Evolutionary conservation across 35 echinoderm and acorn worm species (phyloP).

Genomic region (Strongylocentrotus purpuratus): DNA sequence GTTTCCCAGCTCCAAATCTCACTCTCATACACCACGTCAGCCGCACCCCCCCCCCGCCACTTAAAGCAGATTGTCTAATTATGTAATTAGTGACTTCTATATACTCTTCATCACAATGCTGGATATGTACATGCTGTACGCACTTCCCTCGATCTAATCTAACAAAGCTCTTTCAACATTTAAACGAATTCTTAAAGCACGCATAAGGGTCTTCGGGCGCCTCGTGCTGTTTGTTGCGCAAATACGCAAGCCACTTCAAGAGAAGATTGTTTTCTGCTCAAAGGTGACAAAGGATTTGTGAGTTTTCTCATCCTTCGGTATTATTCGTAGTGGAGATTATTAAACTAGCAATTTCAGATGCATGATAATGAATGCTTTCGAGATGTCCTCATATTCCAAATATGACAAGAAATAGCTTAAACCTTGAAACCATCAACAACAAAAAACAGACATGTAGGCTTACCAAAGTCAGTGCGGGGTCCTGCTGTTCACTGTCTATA

Average conservation of each 20-base stretch:
- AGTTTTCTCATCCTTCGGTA: neutral
- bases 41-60: neutral
- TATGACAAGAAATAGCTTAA: no score
- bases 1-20: neutral
- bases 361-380: no score
- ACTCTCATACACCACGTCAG: neutral
- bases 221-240: neutral
- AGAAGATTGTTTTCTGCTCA: neutral
- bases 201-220: neutral
- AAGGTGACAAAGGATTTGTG: neutral
- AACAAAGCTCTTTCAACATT: slow-evolving; percentile 19
- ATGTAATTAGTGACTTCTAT: slow-evolving; percentile 36
- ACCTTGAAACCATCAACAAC: no score
- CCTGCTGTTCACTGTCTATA: no score
- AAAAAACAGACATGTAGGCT: no score
- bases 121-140: neutral
- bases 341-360: no score
- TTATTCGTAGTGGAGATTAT: neutral
- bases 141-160: neutral
- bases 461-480: no score
- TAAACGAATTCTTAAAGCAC: neutral
- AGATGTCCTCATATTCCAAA: no score
- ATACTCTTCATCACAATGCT: neutral
- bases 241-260: neutral
- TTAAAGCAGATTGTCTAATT: slow-evolving; percentile 33